Percentiles rank a stretch among this genome's conserved stretches.
phyloP scores from a whole-genome alignment of 1,140 invertebrate genomes.

The Belonocnema kinseyi region DNA sequence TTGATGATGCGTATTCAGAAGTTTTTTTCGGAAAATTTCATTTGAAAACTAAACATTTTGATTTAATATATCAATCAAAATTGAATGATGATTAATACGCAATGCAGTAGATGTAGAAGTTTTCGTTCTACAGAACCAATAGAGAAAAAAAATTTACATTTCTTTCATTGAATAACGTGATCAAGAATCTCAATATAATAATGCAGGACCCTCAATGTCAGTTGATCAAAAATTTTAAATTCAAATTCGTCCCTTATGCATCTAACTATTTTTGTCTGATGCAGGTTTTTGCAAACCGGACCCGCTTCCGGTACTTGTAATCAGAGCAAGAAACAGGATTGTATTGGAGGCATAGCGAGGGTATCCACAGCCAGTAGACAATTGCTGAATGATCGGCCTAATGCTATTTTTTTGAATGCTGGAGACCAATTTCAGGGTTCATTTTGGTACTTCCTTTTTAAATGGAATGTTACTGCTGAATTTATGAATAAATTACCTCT shows the following conservation, averaged over 20 bases:
- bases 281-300: conserved; percentile 83
- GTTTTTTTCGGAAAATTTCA: too few species aligned
- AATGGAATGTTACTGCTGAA: conserved; percentile 84
- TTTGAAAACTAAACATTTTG: too few species aligned
- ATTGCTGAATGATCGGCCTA: conserved; percentile 68
- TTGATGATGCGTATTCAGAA: too few species aligned
- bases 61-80: too few species aligned
- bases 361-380: conserved; percentile 78
- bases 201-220: too few species aligned
- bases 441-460: conserved; percentile 87
- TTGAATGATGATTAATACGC: too few species aligned
- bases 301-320: conserved; percentile 79
- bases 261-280: not conserved
- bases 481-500: conserved; percentile 88
- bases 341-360: conserved; percentile 86
- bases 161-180: too few species aligned
- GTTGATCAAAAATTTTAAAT: not conserved
- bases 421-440: conserved; percentile 93
- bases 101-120: too few species aligned
- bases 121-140: too few species aligned
- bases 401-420: conserved; percentile 86
- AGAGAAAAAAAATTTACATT: too few species aligned
- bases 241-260: not conserved
- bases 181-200: too few species aligned
- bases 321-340: conserved; percentile 63